Base-by-base conservation (phyloP, 2,113 vertebrate genomes). In the Numida meleagris region DNA sequence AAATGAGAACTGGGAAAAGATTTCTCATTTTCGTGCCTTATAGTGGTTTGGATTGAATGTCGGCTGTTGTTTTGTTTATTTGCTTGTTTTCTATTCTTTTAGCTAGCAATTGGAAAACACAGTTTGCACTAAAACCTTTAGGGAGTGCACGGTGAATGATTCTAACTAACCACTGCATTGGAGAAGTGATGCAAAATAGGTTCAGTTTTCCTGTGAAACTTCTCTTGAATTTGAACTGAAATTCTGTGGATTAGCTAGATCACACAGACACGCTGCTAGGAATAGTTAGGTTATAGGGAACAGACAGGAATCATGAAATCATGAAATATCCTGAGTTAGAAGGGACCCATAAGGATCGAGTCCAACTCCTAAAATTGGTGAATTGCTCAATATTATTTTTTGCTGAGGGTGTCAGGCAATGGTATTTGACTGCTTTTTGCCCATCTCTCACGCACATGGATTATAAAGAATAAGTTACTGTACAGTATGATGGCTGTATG, bases 101-200 rank as follows among this genome's bases (percentile, higher is more conserved):
- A 94, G 55, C 29, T 14, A 81, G 51, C 19, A 82, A 88, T 70
- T 59, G 62, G 14, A 53, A 93, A 95, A 74, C 4, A 58, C 48
- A 31, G 36, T 46, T 91, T 86, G 50, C 46, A 85, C 48, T 38
- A 83, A 93, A 74, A 88, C 16, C 70, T 88, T 85, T 86, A 82
- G 24, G 18, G 73, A 92, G 6, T 46, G 24, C 24, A 73, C 80
- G 81, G 51, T 31, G 77, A 84, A 70, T 61, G 8, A 86, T 62
- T 91, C 27, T 40, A 82, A 90, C 55, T 38, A 94, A 61, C 23
- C 6, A 10, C 24, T 65, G 61, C 42, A 51, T 67, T 68, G 62
- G 17, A 82, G 43, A 84, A 63, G 38, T 72, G n/a, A 61, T 86
- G 61, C 31, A 73, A 84, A 66, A 61, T 33, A 80, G 25, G 11